Evolutionary conservation across 1,140 invertebrate genomes (phyloP), one percentile per base, ranked within the genome.

Genomic region (Anoplophora glabripennis): DNA sequence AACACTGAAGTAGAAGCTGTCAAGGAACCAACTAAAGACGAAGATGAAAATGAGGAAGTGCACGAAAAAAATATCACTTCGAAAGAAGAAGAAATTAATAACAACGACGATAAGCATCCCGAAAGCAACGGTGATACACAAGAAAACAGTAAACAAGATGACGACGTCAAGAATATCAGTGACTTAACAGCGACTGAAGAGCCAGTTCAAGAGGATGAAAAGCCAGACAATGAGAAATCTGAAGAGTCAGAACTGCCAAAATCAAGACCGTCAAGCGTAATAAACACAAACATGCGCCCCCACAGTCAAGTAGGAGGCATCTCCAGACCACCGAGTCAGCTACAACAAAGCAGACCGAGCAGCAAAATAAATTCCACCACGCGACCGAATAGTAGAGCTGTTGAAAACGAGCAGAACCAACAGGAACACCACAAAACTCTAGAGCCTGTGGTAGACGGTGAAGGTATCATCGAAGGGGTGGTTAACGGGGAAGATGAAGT

Each of bases 401-500:
- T 11, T 14, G 11, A 34, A 46, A 53, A 53, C 21, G 33, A 59
- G 14, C 33, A 60, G 44, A 38, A 56, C 8, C 17, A 56, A 41
- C 18, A 45, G 0, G 67, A 67, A 64, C 72, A 74, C 71, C 73
- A 72, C 73, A 73, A 76, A 70, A 73, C 73, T 70, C 70, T 70
- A 63, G 72, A 76, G 72, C 74, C 68, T 61, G 73, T 76, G 60
- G 73, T 54, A 21, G 64, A 63, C 57, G 61, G 57, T 48, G 64
- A 66, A 63, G 55, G 54, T 12, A 51, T 66, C n/a, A 66, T 66
- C 33, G 64, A 66, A 63, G 64, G 84, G 61, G 76, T 86, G 62
- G 79, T 86, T 44, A 82, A 81, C 64, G 83, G 82, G 55, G 83
- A 83, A 69, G 77, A 84, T 57, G 85, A 86, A 77, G 77, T 80